Evolutionary conservation across 2,888 invertebrate species (phyloP), one percentile per base, ranked within the genome.

Genomic region (Doris montereyensis): DNA sequence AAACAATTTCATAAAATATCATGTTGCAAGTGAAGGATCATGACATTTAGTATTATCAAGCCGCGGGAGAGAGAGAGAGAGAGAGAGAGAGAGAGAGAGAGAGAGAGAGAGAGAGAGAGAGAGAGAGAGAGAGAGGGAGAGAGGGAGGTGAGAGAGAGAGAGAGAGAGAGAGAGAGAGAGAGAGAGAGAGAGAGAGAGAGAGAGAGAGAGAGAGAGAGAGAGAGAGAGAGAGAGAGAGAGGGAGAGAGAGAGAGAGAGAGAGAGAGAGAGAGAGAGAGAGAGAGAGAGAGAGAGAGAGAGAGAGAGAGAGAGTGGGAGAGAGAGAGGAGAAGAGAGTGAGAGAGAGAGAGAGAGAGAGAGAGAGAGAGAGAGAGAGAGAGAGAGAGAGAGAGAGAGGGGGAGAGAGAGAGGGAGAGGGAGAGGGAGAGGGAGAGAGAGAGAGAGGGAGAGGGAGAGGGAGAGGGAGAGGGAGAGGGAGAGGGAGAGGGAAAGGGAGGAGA

Each of bases 211-310:
- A 60, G 60, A 60, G 60, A 60, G 60, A 60, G 60, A 60, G 60
- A 60, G 17, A 60, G 32, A 71, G 71, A 71, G 32, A 71, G 71
- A 71, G 32, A 71, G 34, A 71, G 32, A 62, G 62, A 62, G 8
- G 21, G 62, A 62, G 8, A 62, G 62, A 71, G 32, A 71, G 34
- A 34, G 13, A 34, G 35, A 34, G 32, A 71, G 71, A 71, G 32
- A 71, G 71, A 71, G 32, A 71, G 35, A 71, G 32, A 71, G 71
- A 71, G 71, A 71, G 34, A 71, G 32, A 71, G 71, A 71, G 32
- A 71, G 71, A 28, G 32, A 28, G 34, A 35, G 5, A 74, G 74
- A 74, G 5, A 57, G 74, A 74, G 58, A 58, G 34, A 10, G 41
- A 28, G 21, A 57, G 32, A 41, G 41, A n/a, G n/a, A n/a, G n/a